A percentile compares a stretch with the other conserved stretches of the same genome.
phyloP scores from a whole-genome alignment of 2,113 vertebrate genomes.

The Pluvianellus socialis region DNA sequence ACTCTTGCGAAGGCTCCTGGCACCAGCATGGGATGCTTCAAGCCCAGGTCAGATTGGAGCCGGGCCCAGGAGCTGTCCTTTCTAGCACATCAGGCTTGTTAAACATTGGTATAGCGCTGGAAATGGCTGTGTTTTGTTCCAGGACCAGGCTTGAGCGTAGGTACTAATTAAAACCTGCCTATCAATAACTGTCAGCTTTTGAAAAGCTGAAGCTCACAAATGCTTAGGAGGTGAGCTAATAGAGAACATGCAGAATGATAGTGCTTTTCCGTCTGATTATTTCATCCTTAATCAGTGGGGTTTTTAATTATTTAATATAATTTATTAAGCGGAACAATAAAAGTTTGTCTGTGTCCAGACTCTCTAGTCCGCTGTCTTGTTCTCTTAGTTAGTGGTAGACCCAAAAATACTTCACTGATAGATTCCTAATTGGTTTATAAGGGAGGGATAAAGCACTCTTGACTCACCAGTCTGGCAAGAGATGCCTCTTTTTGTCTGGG shows the following conservation, averaged over 20 bases:
- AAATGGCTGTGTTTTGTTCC: not conserved
- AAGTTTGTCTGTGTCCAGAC: not conserved
- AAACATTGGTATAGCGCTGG: not conserved
- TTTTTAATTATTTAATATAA: not conserved
- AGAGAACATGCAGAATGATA: not conserved
- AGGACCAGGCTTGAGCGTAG: not conserved
- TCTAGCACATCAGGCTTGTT: not conserved
- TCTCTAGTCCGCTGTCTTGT: not conserved
- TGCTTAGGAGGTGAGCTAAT: not conserved
- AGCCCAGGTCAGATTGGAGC: not conserved
- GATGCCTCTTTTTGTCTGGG: not conserved
- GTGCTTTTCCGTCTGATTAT: not conserved
- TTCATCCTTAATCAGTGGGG: not conserved
- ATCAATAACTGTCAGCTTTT: not conserved
- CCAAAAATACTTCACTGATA: not conserved
- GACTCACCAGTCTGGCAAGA: not conserved
- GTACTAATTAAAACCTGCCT: conserved; percentile 18
- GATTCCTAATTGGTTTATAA: not conserved
- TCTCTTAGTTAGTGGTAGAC: not conserved
- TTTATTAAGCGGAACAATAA: not conserved
- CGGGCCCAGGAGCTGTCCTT: not conserved
- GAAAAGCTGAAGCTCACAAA: not conserved
- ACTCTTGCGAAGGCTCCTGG: not conserved
- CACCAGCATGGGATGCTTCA: not conserved
- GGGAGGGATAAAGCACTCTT: not conserved